Base-by-base conservation (phyloP, 2,113 vertebrate species). In the Mixornis gularis region DNA sequence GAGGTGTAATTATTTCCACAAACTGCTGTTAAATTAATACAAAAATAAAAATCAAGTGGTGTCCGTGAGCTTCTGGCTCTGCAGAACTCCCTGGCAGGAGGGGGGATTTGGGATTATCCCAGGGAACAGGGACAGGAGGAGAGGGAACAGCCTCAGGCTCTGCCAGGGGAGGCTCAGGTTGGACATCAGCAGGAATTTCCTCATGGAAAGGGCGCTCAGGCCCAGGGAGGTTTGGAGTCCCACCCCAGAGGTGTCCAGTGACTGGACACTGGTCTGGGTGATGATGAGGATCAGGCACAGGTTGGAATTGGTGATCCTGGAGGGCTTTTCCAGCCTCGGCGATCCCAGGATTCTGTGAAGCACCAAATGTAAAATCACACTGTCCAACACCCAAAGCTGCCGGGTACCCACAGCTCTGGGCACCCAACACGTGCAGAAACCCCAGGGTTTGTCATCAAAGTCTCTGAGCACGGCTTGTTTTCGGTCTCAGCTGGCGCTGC, bases 341-440 rank as follows among this genome's bases (percentile, higher is more conserved):
- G 0, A 53, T 15, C 21, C 69, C 53, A 34, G 63, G 53, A 32
- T 17, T 18, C 78, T 17, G 62, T 6, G 25, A 58, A 58, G 52
- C 44, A 48, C n/a, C 17, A 29, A 34, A 18, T 3, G 26, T 0
- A 21, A 92, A 82, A 48, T 1, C 29, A 4, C 1, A 0, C 9
- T 5, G 64, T 14, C 43, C 64, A 32, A 1, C 10, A 32, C 16
- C 40, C n/a, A 25, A 1, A 49, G 2, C 52, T 55, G 73, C 66
- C 78, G 36, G 53, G 43, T 3, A 7, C 49, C 59, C 85, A 5
- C 38, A 77, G 70, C 70, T 46, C 83, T 0, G 2, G 36, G 70
- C 3, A 9, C 65, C 24, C 82, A 26, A 7, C 30, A 17, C 17
- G 0, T 1, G 36, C 72, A n/a, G 7, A 44, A 62, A 4, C 66